These are phyloP conservation scores for Tetragnatha montana DNA, from an alignment of 2,888 invertebrate genomes.

Conservation along the genomic window DNA sequence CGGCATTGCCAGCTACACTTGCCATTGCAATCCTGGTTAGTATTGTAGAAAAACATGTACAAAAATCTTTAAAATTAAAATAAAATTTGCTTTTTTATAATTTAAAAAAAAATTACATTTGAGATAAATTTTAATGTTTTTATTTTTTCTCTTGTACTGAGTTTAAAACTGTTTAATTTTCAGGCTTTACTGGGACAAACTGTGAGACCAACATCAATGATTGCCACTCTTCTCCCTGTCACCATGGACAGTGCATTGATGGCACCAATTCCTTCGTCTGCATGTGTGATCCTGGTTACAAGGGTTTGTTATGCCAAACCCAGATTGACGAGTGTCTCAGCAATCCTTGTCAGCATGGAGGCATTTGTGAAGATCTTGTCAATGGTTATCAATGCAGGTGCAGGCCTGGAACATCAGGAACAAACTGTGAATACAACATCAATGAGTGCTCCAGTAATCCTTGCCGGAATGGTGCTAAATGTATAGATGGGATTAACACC, in stretches of 20 bases:
- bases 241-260: slow-evolving; percentile 90
- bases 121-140: background rate
- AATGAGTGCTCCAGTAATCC: slow-evolving; percentile 97
- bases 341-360: slow-evolving; percentile 95
- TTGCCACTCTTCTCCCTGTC: slow-evolving; percentile 88
- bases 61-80: background rate
- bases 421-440: slow-evolving; percentile 93
- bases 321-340: slow-evolving; percentile 80
- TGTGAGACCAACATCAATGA: slow-evolving; percentile 95
- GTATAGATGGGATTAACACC: slow-evolving; percentile 93
- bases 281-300: slow-evolving; percentile 93
- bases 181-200: slow-evolving; percentile 84
- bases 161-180: background rate
- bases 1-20: slow-evolving; percentile 90
- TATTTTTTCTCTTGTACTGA: background rate
- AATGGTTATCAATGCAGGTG: slow-evolving; percentile 95
- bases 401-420: slow-evolving; percentile 91
- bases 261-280: slow-evolving; percentile 94
- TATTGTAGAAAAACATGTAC: background rate
- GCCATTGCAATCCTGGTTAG: slow-evolving; percentile 82
- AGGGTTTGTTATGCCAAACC: slow-evolving; percentile 89
- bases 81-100: background rate
- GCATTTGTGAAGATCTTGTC: slow-evolving; percentile 88
- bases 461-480: slow-evolving; percentile 92
- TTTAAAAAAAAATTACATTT: background rate